A percentile compares a stretch with the other conserved stretches of the same genome.
Evolutionary conservation across 2,888 invertebrate species (phyloP).

Genomic region (Masnerella sp.): DNA sequence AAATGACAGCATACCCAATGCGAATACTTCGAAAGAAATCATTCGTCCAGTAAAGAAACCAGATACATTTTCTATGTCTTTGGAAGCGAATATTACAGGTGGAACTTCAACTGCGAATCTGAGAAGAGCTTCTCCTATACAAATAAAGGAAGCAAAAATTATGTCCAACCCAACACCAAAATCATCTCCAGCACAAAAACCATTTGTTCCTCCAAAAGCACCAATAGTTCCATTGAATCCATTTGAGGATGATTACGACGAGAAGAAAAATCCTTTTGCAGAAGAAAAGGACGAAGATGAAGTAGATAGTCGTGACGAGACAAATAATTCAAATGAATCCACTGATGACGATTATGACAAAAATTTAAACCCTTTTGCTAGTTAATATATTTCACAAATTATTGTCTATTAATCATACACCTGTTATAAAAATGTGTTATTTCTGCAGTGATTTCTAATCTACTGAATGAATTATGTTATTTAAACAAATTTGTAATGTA

Average conservation of each 20-base stretch:
- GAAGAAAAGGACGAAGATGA: slow-evolving; percentile 76
- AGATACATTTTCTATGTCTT: slow-evolving; percentile 80
- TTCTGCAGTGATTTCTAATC: no score
- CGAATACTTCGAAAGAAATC: slow-evolving; percentile 62
- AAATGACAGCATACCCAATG: slow-evolving; percentile 61
- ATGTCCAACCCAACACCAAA: slow-evolving; percentile 71
- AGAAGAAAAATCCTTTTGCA: slow-evolving; percentile 83
- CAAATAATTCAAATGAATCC: slow-evolving; percentile 78
- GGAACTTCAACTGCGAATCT: slow-evolving; percentile 66
- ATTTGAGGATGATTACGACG: slow-evolving; percentile 80
- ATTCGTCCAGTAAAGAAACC: slow-evolving; percentile 64
- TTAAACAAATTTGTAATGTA: no score
- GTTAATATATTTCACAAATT: slow-evolving; percentile 52
- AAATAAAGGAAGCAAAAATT: slow-evolving; percentile 71
- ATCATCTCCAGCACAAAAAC: slow-evolving; percentile 71
- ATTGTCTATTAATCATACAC: background rate
- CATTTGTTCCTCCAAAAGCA: slow-evolving; percentile 71
- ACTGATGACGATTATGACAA: slow-evolving; percentile 88
- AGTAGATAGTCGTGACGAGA: slow-evolving; percentile 69
- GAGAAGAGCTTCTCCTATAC: slow-evolving; percentile 71
- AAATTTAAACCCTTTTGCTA: slow-evolving; percentile 86
- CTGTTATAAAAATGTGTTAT: no score
- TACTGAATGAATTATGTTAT: no score
- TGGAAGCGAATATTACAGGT: slow-evolving; percentile 80
- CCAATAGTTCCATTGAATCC: slow-evolving; percentile 75